Evolutionary conservation across 2,888 invertebrate genomes (phyloP), one percentile per base, ranked within the genome.

Genomic region (Cryptus armator): DNA sequence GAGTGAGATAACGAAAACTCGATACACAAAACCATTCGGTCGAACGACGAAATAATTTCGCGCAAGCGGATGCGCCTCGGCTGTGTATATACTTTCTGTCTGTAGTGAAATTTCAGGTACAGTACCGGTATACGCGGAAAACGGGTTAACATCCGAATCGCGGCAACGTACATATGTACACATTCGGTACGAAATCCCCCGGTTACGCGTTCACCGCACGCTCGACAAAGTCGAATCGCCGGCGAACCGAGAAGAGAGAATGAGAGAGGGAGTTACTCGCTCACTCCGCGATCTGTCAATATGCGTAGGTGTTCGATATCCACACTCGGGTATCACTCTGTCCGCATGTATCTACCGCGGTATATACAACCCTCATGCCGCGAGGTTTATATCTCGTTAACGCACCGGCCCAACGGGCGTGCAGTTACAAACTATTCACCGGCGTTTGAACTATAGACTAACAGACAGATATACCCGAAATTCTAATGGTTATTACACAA

Each of bases 351-450:
- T 16, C 43, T 71, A 43, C 53, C 19, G 37, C 37, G 37, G 72
- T 72, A 59, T 29, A 62, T 16, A 19, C 16, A 19, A 44, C 24
- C 16, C 64, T 43, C 75, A 37, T 48, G 75, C 79, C 79, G 66
- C 79, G 79, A 79, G 76, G 85, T 85, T 82, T 85, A 82, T 85
- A 82, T 85, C 82, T 85, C 85, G 85, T 82, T 79, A 85, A 85
- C 82, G 78, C 75, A 80, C 85, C 66, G 71, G 77, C 37, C 76
- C 81, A 64, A 71, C 71, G 56, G 74, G 70, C 70, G 48, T 46
- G 48, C 16, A 37, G 46, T 51, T 68, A 78, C 71, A 48, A 56
- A 53, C 76, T 75, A 24, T 37, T 12, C 46, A 53, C n/a, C 48
- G 66, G 48, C 32, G n/a, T 32, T 14, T 51, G 43, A 53, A 72